These are phyloP conservation scores for Cartodere bifasciata DNA, from an alignment of 2,888 invertebrate species.

Conservation along the genomic window DNA sequence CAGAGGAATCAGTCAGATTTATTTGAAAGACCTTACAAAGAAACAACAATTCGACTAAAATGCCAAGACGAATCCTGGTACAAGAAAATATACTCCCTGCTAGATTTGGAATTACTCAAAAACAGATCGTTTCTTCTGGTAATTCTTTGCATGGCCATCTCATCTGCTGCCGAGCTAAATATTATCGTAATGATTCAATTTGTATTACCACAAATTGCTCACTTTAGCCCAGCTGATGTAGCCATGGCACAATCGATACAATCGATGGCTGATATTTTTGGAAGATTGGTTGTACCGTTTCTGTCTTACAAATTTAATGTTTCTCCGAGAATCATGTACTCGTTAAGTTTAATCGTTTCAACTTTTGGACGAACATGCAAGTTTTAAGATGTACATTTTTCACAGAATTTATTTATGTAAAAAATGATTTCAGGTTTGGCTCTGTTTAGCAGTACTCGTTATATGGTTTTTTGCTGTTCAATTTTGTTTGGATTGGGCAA, in stretches of 20 bases:
- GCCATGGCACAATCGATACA: slow-evolving; percentile 32
- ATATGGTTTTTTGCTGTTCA: slow-evolving; percentile 20
- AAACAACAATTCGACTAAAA: slow-evolving; percentile 24
- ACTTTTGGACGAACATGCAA: slow-evolving; percentile 32
- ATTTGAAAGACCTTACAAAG: slow-evolving; percentile 19
- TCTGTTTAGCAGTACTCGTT: slow-evolving; percentile 16
- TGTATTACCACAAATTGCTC: slow-evolving; percentile 31
- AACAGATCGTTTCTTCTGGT: slow-evolving; percentile 26
- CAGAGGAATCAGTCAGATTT: slow-evolving; percentile 10
- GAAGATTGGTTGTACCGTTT: slow-evolving; percentile 31
- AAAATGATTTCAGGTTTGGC: slow-evolving; percentile 24
- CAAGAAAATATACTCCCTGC: slow-evolving; percentile 21
- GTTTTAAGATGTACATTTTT: slow-evolving; percentile 13
- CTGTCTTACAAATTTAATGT: slow-evolving; percentile 26
- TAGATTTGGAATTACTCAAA: slow-evolving; percentile 29
- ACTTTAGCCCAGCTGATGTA: slow-evolving; percentile 26
- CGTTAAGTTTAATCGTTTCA: slow-evolving; percentile 28
- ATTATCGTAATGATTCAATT: slow-evolving; percentile 37
- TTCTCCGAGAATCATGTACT: slow-evolving; percentile 31
- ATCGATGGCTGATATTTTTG: slow-evolving; percentile 31
- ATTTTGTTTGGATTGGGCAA: slow-evolving; percentile 30
- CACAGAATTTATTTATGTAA: no score
- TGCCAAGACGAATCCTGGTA: slow-evolving; percentile 15
- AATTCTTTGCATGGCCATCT: slow-evolving; percentile 33
- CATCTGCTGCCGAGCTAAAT: slow-evolving; percentile 37